Evolutionary conservation across 2,888 invertebrate genomes (phyloP).

Genomic region (Seira musarum): DNA sequence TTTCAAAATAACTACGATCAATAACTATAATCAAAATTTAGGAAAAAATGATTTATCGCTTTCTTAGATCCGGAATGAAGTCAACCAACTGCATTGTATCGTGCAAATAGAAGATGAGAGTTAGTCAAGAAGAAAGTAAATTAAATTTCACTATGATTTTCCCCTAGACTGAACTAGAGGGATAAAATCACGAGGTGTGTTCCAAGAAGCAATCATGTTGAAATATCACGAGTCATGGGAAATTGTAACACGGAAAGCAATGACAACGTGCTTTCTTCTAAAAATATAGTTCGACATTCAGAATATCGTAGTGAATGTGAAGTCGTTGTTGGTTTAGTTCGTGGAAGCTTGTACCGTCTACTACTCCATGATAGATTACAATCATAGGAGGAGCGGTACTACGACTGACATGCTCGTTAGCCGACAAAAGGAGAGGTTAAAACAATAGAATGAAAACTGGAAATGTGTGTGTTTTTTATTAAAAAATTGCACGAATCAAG

Average conservation of each 20-base stretch:
- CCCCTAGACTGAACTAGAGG: background rate
- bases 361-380: background rate
- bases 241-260: slow-evolving; percentile 12
- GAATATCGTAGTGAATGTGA: background rate
- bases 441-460: background rate
- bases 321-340: background rate
- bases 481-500: slow-evolving; percentile 5
- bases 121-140: too few relatives aligned
- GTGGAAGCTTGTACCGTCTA: too few relatives aligned
- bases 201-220: background rate
- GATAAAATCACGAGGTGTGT: background rate
- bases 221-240: slow-evolving; percentile 10
- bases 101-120: background rate
- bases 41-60: slow-evolving; percentile 17
- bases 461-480: background rate
- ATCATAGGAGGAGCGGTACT: background rate
- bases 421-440: background rate
- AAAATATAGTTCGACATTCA: background rate
- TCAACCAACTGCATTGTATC: slow-evolving; percentile 13
- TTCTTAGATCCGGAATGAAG: slow-evolving; percentile 32
- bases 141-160: background rate
- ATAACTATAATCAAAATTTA: background rate
- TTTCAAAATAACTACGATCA: slow-evolving; percentile 17
- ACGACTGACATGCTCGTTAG: background rate
- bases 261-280: slow-evolving; percentile 9